These are phyloP conservation scores for Menidia menidia DNA, from an alignment of 2,797 vertebrate species.

Conservation along the genomic window DNA sequence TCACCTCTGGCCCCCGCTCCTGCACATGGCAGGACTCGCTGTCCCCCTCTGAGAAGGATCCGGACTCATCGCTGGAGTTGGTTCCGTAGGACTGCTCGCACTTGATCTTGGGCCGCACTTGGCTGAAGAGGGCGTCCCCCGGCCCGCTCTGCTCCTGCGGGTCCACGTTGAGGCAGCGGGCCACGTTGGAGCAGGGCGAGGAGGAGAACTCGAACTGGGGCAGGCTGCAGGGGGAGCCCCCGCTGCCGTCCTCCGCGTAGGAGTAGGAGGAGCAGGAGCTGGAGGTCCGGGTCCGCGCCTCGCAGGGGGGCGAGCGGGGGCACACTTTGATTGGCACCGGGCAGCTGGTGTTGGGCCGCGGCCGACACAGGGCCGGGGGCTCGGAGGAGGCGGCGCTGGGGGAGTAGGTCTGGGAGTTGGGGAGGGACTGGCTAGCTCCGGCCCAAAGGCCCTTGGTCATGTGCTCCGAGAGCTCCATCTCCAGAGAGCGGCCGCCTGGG, in stretches of 20 bases:
- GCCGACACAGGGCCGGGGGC: slow-evolving; percentile 87
- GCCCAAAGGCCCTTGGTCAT: slow-evolving; percentile 94
- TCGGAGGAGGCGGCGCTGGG: slow-evolving; percentile 87
- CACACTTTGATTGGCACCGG: slow-evolving; percentile 99
- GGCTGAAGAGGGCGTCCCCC: slow-evolving; percentile 90
- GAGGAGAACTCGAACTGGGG: slow-evolving; percentile 98
- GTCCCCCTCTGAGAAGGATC: slow-evolving; percentile 99
- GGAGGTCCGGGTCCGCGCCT: slow-evolving; percentile 96
- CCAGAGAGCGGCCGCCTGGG: slow-evolving; percentile 91
- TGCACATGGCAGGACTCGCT: slow-evolving; percentile 97
- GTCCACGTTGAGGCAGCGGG: slow-evolving; percentile 90
- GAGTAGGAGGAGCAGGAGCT: slow-evolving; percentile 99
- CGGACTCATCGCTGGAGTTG: slow-evolving; percentile 99
- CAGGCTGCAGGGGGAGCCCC: slow-evolving; percentile 96
- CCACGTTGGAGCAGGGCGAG: slow-evolving; percentile 94
- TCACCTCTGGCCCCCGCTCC: slow-evolving; percentile 96
- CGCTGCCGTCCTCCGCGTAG: slow-evolving; percentile 95
- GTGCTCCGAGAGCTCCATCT: slow-evolving; percentile 94
- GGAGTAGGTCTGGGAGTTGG: slow-evolving; percentile 91
- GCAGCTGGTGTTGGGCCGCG: slow-evolving; percentile 97
- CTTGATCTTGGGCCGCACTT: slow-evolving; percentile 96
- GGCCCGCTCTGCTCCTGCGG: slow-evolving; percentile 90
- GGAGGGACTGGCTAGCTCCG: slow-evolving; percentile 92
- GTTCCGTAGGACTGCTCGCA: slow-evolving; percentile 98
- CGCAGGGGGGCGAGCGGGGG: slow-evolving; percentile 94